These are phyloP conservation scores for Orchesella flavescens DNA, from an alignment of 2,888 invertebrate species.

Conservation along the genomic window DNA sequence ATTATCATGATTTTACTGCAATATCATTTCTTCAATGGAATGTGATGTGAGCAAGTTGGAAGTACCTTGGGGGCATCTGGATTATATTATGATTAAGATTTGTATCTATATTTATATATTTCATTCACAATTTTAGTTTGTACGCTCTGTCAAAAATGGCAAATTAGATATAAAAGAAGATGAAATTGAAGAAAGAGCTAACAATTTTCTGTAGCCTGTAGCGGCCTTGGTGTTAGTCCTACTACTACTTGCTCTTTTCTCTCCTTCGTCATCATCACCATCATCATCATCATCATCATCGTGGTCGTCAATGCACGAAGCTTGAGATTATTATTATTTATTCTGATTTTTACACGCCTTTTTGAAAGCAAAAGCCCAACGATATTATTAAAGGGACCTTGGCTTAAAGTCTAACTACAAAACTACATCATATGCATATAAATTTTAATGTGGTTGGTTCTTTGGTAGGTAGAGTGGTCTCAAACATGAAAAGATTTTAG, in stretches of 20 bases:
- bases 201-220: constrained; percentile 9
- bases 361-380: constrained; percentile 38
- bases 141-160: not conserved
- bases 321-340: constrained; percentile 24
- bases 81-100: not conserved
- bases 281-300: not conserved
- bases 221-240: constrained; percentile 31
- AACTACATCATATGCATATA: not conserved
- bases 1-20: constrained; percentile 1
- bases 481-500: constrained; percentile 21
- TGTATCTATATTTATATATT: not conserved
- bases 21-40: too few relatives aligned
- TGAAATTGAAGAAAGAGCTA: not conserved
- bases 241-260: not conserved
- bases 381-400: not conserved
- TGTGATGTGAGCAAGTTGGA: too few relatives aligned
- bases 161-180: not conserved
- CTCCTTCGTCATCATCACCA: not conserved
- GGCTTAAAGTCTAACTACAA: not conserved
- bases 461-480: constrained; percentile 4
- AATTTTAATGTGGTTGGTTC: not conserved
- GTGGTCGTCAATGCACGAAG: not conserved
- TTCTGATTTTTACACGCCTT: constrained; percentile 50
- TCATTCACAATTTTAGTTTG: not conserved
- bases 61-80: too few relatives aligned